Percentiles rank a stretch among this genome's conserved stretches.
These are phyloP conservation scores for Cataglyphis cursor DNA, from an alignment of 2,888 invertebrate species.

Conservation along the genomic window DNA sequence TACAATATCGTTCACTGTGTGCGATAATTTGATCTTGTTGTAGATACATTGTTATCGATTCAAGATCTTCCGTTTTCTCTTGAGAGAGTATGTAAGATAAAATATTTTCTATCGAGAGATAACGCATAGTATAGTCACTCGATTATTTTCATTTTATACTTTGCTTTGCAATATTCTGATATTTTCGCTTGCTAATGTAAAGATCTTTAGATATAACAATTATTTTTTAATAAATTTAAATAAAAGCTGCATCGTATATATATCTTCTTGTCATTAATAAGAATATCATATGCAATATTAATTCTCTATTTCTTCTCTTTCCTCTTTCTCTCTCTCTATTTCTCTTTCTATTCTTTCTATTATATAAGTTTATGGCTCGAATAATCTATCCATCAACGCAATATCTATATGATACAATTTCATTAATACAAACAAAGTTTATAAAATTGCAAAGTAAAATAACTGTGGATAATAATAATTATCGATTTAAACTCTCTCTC, in stretches of 20 bases:
- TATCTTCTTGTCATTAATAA: not conserved
- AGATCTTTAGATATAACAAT: not conserved
- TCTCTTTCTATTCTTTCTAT: not conserved
- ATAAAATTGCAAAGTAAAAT: slow-evolving; percentile 23
- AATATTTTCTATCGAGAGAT: slow-evolving; percentile 12
- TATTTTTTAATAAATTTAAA: not conserved
- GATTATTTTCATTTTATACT: not conserved
- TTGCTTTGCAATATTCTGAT: not conserved
- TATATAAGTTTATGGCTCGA: slow-evolving; percentile 4
- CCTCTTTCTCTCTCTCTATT: not conserved
- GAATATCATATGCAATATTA: not conserved
- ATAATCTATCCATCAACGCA: slow-evolving; percentile 31
- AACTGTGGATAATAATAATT: slow-evolving; percentile 9
- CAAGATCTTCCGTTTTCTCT: slow-evolving; percentile 16
- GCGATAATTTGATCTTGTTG: slow-evolving; percentile 69
- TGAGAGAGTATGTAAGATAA: slow-evolving; percentile 14
- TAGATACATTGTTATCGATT: slow-evolving; percentile 70
- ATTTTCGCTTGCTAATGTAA: not conserved
- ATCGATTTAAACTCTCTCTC: slow-evolving; percentile 29
- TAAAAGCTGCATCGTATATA: not conserved
- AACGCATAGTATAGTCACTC: not conserved
- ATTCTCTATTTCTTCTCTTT: too few relatives aligned
- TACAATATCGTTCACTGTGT: slow-evolving; percentile 57
- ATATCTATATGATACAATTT: slow-evolving; percentile 17
- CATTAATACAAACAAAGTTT: slow-evolving; percentile 32